A percentile compares a stretch with the other conserved stretches of the same genome.
These are phyloP conservation scores for Malacosoma neustria DNA, from an alignment of 2,888 invertebrate species.

Conservation along the genomic window DNA sequence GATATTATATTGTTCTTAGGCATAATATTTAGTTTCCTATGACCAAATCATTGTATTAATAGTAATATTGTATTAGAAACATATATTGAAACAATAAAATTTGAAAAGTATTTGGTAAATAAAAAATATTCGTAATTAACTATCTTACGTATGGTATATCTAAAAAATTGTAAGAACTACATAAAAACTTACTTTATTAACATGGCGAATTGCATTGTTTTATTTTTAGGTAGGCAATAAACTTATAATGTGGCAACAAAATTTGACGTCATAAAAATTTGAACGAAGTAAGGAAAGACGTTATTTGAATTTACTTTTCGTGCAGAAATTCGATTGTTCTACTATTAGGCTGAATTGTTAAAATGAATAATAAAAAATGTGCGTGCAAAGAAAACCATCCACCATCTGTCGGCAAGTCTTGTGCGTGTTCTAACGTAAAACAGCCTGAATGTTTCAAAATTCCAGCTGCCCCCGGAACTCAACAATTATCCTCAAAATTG, in stretches of 20 bases:
- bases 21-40: no score
- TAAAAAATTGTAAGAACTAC: no score
- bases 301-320: slow-evolving; percentile 17
- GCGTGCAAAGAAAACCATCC: slow-evolving; percentile 51
- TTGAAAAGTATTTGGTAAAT: no score
- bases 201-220: no score
- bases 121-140: no score
- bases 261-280: background rate
- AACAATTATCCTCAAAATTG: slow-evolving; percentile 34
- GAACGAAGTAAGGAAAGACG: slow-evolving; percentile 12
- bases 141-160: no score
- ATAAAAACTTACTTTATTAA: no score
- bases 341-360: slow-evolving; percentile 11
- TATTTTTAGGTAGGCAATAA: no score
- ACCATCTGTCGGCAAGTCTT: slow-evolving; percentile 31
- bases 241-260: background rate
- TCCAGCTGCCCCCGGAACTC: slow-evolving; percentile 42
- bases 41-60: no score
- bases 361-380: slow-evolving; percentile 45
- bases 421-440: slow-evolving; percentile 34
- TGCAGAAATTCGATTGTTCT: slow-evolving; percentile 1
- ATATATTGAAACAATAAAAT: no score
- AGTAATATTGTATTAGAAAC: no score
- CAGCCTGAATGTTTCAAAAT: slow-evolving; percentile 52
- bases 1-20: no score